Base-by-base conservation (phyloP, 2,888 invertebrate species). In the Mythimna pallens region DNA sequence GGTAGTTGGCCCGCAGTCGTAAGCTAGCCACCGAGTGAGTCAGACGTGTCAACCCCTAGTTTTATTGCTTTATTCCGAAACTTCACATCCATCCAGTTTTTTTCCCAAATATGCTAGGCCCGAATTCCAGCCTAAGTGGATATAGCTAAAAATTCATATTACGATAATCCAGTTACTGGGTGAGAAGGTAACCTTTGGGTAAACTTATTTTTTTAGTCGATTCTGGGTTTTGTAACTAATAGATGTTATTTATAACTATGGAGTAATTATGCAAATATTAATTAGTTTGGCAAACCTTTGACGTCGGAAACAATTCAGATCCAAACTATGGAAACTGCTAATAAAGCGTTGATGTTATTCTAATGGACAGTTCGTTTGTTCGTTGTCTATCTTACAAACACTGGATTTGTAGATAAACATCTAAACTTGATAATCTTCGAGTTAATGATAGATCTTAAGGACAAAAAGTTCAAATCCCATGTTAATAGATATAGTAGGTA, bases 391-490 rank as follows among this genome's bases (percentile, higher is more conserved):
- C n/a, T 40, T 47, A 50, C 30, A 50, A 40, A 50, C 40, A 58
- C 30, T 66, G 34, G 1, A 36, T 14, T 78, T 14, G 25, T 47
- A 47, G 34, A 77, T 59, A 59, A 76, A 71, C 22, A 65, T 30
- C 17, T 7, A 4, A 22, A 66, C 34, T 59, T 52, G 52, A 58
- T 43, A 67, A 67, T 50, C 2, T 25, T 17, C 25, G 0, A 17
- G 30, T 8, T 7, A 57, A 40, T 50, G 34, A 52, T 52, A 25
- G 3, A 73, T 43, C 57, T 47, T 1, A 9, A 30, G 30, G 9
- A 12, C 22, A 22, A 0, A 12, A 14, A 4, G 12, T 30, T 57
- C 34, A 3, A 58, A 34, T 34, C 9, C 5, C 10, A 10, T 12
- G 34, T 20, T 30, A 20, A 20, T 30, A 30, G 30, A 8, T 20